Evolutionary conservation across 2,888 invertebrate genomes (phyloP).

Genomic region (Micropterix aruncella): DNA sequence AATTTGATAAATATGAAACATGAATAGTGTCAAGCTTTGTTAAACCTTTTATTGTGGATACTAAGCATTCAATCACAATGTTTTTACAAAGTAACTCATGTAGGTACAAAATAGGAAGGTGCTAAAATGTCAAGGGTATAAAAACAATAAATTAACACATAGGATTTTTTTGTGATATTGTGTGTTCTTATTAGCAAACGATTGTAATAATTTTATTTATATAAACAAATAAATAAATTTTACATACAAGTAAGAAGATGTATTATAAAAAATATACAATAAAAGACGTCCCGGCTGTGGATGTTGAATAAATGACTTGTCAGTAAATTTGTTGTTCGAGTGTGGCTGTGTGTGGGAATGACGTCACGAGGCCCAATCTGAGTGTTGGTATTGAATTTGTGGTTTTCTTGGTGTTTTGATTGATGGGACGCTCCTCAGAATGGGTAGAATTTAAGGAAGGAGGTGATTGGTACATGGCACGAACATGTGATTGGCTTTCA

Average conservation of each 20-base stretch:
- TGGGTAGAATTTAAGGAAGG: conserved; percentile 8
- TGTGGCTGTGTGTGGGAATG: neutral
- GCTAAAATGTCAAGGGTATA: neutral
- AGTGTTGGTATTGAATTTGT: neutral
- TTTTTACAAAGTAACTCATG: too few relatives aligned
- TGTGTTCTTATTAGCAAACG: neutral
- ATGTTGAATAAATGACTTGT: neutral
- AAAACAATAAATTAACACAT: neutral
- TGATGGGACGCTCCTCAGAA: conserved; percentile 23
- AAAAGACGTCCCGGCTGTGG: neutral
- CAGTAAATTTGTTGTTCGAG: conserved; percentile 4
- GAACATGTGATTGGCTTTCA: too few relatives aligned
- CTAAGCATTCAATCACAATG: too few relatives aligned
- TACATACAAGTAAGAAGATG: neutral
- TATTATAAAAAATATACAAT: neutral
- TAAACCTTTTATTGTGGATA: too few relatives aligned
- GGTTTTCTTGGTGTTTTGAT: conserved; percentile 2
- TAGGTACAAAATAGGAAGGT: neutral
- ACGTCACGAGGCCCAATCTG: neutral
- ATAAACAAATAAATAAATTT: conserved; percentile 6
- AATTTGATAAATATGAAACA: too few relatives aligned
- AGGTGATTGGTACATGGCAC: conserved; percentile 6
- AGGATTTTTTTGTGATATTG: neutral
- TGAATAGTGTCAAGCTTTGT: too few relatives aligned
- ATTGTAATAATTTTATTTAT: conserved; percentile 1